Conservation (phyloP, 1,140 invertebrate genomes). For the Ephestia elutella region DNA sequence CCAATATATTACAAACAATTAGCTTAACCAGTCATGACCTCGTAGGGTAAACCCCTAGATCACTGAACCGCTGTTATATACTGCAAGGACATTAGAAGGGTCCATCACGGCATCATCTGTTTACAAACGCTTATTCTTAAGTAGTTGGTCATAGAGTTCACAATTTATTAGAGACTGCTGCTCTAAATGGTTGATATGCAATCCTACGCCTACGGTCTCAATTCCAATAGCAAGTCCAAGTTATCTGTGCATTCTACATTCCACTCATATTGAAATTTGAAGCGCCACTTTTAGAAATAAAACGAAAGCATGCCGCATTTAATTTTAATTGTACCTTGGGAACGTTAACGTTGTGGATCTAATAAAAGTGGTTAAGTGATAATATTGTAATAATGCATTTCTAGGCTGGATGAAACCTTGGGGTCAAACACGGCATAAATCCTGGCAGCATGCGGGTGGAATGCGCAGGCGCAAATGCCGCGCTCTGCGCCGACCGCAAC, state of each 20-base stretch:
- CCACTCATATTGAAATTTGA: too few relatives aligned
- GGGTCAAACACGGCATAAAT: neutral
- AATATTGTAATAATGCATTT: neutral
- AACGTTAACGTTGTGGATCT: too few relatives aligned
- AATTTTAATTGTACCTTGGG: too few relatives aligned
- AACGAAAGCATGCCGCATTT: too few relatives aligned
- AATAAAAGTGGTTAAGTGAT: too few relatives aligned
- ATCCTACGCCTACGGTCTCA: conserved; percentile 7
- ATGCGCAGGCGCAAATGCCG: conserved; percentile 58
- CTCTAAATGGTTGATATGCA: conserved; percentile 7
- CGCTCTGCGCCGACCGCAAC: conserved; percentile 51
- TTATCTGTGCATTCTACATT: neutral
- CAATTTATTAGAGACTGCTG: neutral
- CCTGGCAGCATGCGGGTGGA: conserved; percentile 23
- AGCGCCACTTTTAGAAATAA: neutral
- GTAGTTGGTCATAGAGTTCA: neutral
- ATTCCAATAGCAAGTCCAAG: neutral
- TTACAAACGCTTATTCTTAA: conserved; percentile 11
- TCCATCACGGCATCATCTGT: conserved; percentile 5
- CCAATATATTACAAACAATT: too few relatives aligned
- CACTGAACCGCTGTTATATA: neutral
- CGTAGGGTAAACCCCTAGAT: neutral
- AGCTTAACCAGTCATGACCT: too few relatives aligned
- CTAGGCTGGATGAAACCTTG: neutral
- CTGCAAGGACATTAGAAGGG: conserved; percentile 17